Conservation (phyloP, 2,797 vertebrate genomes). For the Enteromius fasciolatus region DNA sequence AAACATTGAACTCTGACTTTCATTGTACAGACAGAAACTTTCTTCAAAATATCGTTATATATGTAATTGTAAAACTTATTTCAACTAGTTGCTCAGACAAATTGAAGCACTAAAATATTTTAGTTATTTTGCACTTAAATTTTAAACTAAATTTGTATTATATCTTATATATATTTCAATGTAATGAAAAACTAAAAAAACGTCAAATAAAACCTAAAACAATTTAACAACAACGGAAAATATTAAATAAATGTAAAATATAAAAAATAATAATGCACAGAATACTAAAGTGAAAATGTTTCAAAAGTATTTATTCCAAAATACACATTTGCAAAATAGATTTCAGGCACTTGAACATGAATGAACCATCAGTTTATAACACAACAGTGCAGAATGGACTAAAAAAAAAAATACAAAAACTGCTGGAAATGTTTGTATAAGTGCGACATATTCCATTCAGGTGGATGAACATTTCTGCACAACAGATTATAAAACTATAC, state of each 20-base stretch:
- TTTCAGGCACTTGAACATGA: slow-evolving; percentile 40
- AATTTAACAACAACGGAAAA: neutral
- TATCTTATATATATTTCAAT: neutral
- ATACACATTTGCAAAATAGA: slow-evolving; percentile 35
- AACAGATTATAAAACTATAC: slow-evolving; percentile 8
- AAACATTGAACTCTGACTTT: neutral
- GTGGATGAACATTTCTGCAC: slow-evolving; percentile 2
- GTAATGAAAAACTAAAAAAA: neutral
- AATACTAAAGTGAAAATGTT: neutral
- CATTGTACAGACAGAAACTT: neutral
- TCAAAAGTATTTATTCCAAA: slow-evolving; percentile 50
- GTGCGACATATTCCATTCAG: slow-evolving; percentile 36
- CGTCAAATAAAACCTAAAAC: neutral
- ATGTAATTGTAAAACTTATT: neutral
- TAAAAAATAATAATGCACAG: neutral
- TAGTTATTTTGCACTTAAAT: neutral
- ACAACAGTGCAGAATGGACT: slow-evolving; percentile 13
- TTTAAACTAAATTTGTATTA: neutral
- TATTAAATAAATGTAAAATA: neutral
- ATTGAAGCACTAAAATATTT: neutral
- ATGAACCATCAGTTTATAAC: slow-evolving; percentile 24
- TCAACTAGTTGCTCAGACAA: neutral
- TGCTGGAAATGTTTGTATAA: slow-evolving; percentile 35
- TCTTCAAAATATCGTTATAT: neutral
- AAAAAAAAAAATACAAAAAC: neutral